Evolutionary conservation across 2,888 invertebrate genomes (phyloP), one percentile per base, ranked within the genome.

Genomic region (Keiferia lycopersicella): DNA sequence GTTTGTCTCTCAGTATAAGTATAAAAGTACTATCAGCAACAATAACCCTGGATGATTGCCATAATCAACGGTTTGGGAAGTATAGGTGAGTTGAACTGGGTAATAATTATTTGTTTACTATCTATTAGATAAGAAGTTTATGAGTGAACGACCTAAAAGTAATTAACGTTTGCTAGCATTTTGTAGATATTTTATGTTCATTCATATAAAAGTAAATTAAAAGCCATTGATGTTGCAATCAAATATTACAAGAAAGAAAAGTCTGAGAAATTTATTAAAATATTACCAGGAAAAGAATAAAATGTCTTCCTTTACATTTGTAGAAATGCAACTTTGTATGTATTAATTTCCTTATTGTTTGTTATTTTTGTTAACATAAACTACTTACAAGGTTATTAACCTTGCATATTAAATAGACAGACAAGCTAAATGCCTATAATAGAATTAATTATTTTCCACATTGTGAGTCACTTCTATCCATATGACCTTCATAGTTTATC

Each of bases 41-140:
- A 70, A 96, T 98, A 51, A 96, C 96, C 0, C 88, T 97, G 70
- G 96, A 98, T 72, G 96, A 98, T 80, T 98, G 98, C 82, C 94
- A 96, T 73, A 94, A 94, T 69, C 96, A 97, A 82, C 93, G 98
- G 81, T 95, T 99, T 83, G 99, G 99, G 68, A 97, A 97, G 84
- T 98, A 95, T 87, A 96, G 97, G 97, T 96, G 84, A 82, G 76
- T 61, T 50, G 1, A 14, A 12, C n/a, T n/a, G 12, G 12, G 41
- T n/a, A 14, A 14, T 41, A 12, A 41, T 14, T 3, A 41, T 14
- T 1, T 41, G 12, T 12, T 14, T 41, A 3, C 6, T 41, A 41
- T 14, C n/a, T 41, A 26, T 4, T 41, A 41, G n/a, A 41, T 41
- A 14, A 41, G 41, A 4, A 8, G 7, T 34, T 34, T 8, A 10